phyloP scores from a whole-genome alignment of 37 sponge, comb jelly and placozoan genomes.

The Spongilla lacustris region DNA sequence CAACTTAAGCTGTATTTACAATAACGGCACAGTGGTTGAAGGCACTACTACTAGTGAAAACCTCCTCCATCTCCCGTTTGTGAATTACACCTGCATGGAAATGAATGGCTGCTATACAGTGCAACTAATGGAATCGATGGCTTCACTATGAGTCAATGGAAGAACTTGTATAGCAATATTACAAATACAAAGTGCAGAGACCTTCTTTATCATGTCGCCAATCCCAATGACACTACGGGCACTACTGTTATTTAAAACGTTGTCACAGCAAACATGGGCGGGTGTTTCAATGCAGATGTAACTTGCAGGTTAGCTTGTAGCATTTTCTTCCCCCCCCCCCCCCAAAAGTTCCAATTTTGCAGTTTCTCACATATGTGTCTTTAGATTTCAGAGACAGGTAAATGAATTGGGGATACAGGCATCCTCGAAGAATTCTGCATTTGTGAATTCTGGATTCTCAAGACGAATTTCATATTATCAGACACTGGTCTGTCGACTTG shows the following conservation, averaged over 20 bases:
- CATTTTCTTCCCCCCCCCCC: not conserved
- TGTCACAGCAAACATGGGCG: not conserved
- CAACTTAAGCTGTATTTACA: conserved; percentile 6
- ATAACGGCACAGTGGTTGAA: not conserved
- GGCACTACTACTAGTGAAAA: not conserved
- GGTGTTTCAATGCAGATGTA: not conserved
- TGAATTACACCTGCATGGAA: conserved; percentile 34
- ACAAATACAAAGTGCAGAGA: not conserved
- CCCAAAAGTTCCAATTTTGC: not conserved
- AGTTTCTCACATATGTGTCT: not conserved
- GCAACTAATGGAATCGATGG: not conserved
- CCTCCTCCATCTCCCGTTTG: conserved; percentile 62
- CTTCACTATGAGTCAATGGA: not conserved
- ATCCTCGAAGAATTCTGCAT: not conserved
- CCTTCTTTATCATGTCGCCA: not conserved
- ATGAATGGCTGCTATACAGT: not conserved
- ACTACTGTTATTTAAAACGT: not conserved
- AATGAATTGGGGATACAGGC: conserved; percentile 7
- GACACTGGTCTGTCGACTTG: not conserved
- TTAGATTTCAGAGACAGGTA: conserved; percentile 64
- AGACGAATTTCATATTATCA: not conserved
- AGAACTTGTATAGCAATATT: not conserved
- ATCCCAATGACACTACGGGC: not conserved
- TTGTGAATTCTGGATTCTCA: not conserved
- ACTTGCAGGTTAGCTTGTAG: conserved; percentile 2